Conservation (phyloP, 2,113 vertebrate species). For the Chitala chitala region DNA sequence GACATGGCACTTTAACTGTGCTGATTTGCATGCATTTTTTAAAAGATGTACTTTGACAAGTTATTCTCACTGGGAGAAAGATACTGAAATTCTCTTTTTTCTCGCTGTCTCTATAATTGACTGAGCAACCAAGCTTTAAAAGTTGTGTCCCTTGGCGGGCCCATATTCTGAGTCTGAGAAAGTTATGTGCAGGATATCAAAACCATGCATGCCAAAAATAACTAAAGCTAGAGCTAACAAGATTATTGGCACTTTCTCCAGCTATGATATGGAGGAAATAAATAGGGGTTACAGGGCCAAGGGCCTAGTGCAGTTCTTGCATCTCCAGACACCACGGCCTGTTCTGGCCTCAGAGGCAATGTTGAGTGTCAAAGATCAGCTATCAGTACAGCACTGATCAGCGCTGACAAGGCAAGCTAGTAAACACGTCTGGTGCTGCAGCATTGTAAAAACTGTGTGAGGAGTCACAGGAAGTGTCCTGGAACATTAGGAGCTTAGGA, state of each 20-base stretch:
- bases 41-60: constrained; percentile 10
- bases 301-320: not conserved
- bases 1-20: constrained; percentile 1
- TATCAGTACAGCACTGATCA: not conserved
- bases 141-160: too few relatives aligned
- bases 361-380: not conserved
- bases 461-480: not conserved
- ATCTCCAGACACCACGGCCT: not conserved
- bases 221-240: not conserved
- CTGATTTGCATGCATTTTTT: constrained; percentile 57
- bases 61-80: not conserved
- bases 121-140: not conserved
- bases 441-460: not conserved
- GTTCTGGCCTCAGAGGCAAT: not conserved
- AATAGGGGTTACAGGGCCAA: not conserved
- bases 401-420: too few relatives aligned
- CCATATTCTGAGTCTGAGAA: too few relatives aligned
- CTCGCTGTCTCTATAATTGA: not conserved
- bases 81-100: not conserved
- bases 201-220: not conserved
- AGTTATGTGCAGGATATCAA: not conserved
- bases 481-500: constrained; percentile 8
- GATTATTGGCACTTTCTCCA: not conserved
- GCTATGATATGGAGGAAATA: not conserved
- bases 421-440: not conserved